These are phyloP conservation scores for Lathronympha strigana DNA, from an alignment of 2,888 invertebrate species.

Conservation along the genomic window DNA sequence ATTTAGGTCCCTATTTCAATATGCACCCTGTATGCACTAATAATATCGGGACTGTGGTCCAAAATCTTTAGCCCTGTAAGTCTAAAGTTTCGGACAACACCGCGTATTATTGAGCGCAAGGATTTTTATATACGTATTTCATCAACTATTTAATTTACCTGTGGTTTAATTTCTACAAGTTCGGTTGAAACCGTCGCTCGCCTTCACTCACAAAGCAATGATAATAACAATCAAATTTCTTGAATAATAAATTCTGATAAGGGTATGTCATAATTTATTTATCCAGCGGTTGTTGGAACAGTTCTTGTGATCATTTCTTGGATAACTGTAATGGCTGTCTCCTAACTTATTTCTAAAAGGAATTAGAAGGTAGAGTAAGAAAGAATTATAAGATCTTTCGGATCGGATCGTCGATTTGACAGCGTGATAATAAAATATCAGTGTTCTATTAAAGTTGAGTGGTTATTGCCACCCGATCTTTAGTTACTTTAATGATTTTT, in stretches of 20 bases:
- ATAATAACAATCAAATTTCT: background rate
- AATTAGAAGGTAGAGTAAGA: background rate
- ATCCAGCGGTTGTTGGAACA: background rate
- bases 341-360: background rate
- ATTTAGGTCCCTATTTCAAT: too few relatives aligned
- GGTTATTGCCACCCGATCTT: background rate
- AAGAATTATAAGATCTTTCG: background rate
- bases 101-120: too few relatives aligned
- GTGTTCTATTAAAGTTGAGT: background rate
- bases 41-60: too few relatives aligned
- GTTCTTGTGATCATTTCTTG: slow-evolving; percentile 1
- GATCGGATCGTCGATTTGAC: background rate
- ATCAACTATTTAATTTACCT: too few relatives aligned
- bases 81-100: too few relatives aligned
- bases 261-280: background rate
- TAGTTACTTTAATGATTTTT: too few relatives aligned
- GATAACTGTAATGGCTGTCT: slow-evolving; percentile 1
- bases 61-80: too few relatives aligned
- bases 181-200: too few relatives aligned
- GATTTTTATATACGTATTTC: too few relatives aligned
- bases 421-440: slow-evolving; percentile 11
- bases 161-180: too few relatives aligned
- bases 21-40: too few relatives aligned
- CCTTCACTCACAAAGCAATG: too few relatives aligned
- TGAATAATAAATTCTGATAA: slow-evolving; percentile 12